Evolutionary conservation across 2,113 vertebrate genomes (phyloP).

Genomic region (Tupaia tana): DNA sequence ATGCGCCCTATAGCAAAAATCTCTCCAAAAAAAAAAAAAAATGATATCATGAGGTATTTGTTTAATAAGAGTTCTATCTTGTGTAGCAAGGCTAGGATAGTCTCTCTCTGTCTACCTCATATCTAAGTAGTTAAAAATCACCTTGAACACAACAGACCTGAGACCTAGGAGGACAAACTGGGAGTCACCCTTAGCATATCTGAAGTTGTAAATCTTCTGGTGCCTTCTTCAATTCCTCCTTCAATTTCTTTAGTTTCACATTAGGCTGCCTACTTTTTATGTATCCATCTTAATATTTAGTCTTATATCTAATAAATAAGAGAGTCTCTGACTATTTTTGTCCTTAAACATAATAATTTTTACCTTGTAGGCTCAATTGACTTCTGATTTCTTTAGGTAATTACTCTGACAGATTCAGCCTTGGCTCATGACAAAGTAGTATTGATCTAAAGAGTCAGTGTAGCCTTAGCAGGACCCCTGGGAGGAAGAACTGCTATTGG

Average conservation of each 20-base stretch:
- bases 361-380: background rate
- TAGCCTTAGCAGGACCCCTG: background rate
- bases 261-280: background rate
- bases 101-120: background rate
- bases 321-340: conserved; percentile 10
- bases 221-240: background rate
- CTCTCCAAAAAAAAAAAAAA: too few species aligned
- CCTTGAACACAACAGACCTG: background rate
- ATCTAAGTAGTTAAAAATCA: background rate
- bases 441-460: background rate
- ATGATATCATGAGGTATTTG: background rate
- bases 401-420: background rate
- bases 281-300: background rate
- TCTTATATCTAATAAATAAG: background rate
- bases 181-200: background rate
- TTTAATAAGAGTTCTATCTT: background rate
- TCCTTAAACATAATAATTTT: conserved; percentile 7
- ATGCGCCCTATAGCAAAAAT: too few species aligned
- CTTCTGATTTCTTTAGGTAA: conserved; percentile 33
- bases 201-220: background rate
- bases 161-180: background rate
- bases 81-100: background rate
- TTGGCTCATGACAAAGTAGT: background rate
- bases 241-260: background rate
- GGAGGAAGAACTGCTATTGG: background rate